These are phyloP conservation scores for Alaudala cheleensis DNA, from an alignment of 2,113 vertebrate species.

Conservation along the genomic window DNA sequence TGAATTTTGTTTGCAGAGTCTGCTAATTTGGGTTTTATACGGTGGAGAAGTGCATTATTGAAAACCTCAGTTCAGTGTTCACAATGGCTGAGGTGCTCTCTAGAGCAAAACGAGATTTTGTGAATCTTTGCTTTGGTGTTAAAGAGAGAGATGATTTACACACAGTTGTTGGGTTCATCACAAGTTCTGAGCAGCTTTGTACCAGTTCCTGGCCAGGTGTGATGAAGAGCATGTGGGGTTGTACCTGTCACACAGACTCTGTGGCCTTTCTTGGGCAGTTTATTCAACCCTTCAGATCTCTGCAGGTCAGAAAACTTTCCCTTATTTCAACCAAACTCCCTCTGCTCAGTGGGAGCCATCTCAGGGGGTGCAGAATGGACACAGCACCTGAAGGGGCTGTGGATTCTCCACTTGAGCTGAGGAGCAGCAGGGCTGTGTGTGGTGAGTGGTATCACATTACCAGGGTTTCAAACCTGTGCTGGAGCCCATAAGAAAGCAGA, in stretches of 20 bases:
- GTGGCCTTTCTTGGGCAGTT: background rate
- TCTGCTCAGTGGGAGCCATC: accelerated
- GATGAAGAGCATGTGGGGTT: background rate
- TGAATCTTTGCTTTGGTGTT: background rate
- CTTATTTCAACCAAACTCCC: background rate
- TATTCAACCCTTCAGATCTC: background rate
- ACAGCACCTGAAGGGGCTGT: background rate
- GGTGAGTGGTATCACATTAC: background rate
- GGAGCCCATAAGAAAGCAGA: background rate
- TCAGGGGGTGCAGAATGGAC: accelerated
- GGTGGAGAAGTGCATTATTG: background rate
- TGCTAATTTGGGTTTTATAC: background rate
- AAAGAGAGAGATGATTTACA: background rate
- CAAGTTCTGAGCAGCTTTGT: background rate
- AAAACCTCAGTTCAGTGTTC: background rate
- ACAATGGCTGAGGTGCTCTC: background rate
- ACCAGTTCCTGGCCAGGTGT: background rate
- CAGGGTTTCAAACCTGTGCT: background rate
- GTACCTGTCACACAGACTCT: background rate
- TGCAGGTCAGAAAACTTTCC: background rate
- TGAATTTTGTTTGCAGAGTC: background rate
- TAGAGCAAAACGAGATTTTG: background rate
- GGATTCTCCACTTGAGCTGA: background rate
- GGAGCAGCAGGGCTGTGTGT: background rate
- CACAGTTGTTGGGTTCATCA: background rate